Conservation (phyloP, 2,113 vertebrate genomes). For the Coryphaenoides rupestris region DNA sequence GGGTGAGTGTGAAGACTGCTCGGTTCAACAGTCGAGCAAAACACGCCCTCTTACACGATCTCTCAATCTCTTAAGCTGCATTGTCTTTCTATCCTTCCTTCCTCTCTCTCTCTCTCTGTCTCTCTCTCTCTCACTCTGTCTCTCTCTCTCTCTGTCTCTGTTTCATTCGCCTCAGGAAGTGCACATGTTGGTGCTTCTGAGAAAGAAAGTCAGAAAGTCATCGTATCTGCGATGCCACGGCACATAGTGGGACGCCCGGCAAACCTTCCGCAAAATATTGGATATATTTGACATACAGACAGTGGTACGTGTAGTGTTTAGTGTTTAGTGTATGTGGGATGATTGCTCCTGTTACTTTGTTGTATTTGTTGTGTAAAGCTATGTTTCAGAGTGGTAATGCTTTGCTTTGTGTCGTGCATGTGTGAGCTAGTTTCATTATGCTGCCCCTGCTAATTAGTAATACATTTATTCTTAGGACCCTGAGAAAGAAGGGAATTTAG, state of each 20-base stretch:
- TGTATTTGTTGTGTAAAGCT: too few species aligned
- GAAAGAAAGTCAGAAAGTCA: conserved; percentile 38
- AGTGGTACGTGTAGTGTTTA: too few species aligned
- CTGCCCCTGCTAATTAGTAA: too few species aligned
- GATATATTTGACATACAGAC: too few species aligned
- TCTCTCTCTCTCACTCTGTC: conserved; percentile 3
- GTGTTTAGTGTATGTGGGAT: too few species aligned
- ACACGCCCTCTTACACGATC: conserved; percentile 26
- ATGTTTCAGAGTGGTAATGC: too few species aligned
- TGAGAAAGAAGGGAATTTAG: too few species aligned
- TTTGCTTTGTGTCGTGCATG: too few species aligned
- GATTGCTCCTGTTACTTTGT: too few species aligned
- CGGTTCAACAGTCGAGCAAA: conserved; percentile 34
- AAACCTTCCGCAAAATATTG: too few species aligned
- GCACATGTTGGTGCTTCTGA: conserved; percentile 36
- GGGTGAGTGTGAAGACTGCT: background rate
- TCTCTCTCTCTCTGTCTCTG: conserved; percentile 27
- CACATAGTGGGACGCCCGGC: background rate
- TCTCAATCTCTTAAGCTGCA: conserved; percentile 15
- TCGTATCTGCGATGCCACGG: conserved; percentile 33
- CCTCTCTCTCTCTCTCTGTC: conserved; percentile 1
- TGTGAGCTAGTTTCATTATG: too few species aligned
- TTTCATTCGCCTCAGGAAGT: conserved; percentile 68
- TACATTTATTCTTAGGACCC: too few species aligned
- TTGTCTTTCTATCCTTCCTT: background rate